phyloP scores from a whole-genome alignment of 2,113 vertebrate species.

The Manacus vitellinus region DNA sequence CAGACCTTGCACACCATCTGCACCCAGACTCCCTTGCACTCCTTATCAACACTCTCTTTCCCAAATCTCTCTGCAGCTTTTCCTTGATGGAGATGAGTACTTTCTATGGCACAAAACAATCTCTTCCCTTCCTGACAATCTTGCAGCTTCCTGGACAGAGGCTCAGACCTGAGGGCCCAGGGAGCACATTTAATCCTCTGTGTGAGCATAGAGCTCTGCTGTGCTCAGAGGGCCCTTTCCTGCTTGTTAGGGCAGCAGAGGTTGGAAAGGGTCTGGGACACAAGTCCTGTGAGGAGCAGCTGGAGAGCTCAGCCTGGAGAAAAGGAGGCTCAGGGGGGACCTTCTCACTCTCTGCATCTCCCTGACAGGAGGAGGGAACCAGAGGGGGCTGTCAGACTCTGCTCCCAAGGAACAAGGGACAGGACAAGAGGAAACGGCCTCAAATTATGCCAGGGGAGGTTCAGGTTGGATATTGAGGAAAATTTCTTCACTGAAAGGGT shows the following conservation, averaged over 20 bases:
- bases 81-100: background rate
- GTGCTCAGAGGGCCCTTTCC: background rate
- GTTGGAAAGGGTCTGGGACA: background rate
- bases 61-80: background rate
- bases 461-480: background rate
- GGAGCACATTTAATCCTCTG: background rate
- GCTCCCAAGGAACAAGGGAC: background rate
- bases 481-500: background rate
- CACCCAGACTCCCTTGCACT: background rate
- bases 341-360: background rate
- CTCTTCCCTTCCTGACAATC: background rate
- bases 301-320: background rate
- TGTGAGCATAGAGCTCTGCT: background rate
- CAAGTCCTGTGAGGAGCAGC: background rate
- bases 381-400: background rate
- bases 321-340: background rate
- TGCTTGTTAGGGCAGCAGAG: background rate
- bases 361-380: background rate
- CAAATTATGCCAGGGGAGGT: background rate
- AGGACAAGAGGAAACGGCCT: background rate
- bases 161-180: background rate
- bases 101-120: background rate
- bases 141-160: background rate
- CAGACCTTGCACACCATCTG: background rate
- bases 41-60: background rate